A percentile compares a stretch with the other conserved stretches of the same genome.
Evolutionary conservation across 2,797 vertebrate species (phyloP).

Genomic region (Amblyopsis hoosieri): DNA sequence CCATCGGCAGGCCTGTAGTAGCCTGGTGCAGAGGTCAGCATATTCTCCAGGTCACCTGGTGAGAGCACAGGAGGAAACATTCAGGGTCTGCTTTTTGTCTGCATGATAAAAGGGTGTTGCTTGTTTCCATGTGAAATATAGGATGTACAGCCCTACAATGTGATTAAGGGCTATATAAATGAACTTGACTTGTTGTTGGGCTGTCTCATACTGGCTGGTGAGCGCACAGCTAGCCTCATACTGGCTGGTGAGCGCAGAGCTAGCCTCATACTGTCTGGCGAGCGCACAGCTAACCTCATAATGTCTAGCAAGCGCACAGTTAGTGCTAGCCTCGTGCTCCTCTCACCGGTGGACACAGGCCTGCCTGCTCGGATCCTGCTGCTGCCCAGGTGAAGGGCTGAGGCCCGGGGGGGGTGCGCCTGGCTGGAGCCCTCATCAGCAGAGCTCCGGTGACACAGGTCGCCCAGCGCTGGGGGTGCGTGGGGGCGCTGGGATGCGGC

Average conservation of each 20-base stretch:
- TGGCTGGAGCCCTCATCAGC: slow-evolving; percentile 85
- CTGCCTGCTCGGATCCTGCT: slow-evolving; percentile 75
- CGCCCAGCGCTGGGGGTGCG: slow-evolving; percentile 32
- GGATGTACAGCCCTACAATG: too few relatives aligned
- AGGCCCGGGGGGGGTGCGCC: slow-evolving; percentile 64
- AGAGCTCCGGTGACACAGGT: slow-evolving; percentile 83
- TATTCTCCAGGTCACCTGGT: slow-evolving; percentile 89
- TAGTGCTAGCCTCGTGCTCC: slow-evolving; percentile 14
- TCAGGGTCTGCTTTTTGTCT: too few relatives aligned
- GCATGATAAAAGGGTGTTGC: too few relatives aligned
- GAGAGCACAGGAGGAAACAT: slow-evolving; percentile 24
- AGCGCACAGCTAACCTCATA: neutral
- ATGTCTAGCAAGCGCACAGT: neutral
- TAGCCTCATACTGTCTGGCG: too few relatives aligned
- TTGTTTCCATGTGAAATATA: too few relatives aligned
- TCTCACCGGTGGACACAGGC: slow-evolving; percentile 92
- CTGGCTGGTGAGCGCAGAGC: too few relatives aligned
- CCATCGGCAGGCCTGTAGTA: slow-evolving; percentile 68
- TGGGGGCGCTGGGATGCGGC: slow-evolving; percentile 46
- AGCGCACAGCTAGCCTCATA: too few relatives aligned
- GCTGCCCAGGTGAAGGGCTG: slow-evolving; percentile 73
- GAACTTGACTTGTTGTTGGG: too few relatives aligned
- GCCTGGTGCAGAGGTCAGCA: slow-evolving; percentile 64
- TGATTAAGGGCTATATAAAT: too few relatives aligned
- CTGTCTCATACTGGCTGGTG: too few relatives aligned